phyloP scores from a whole-genome alignment of 2,888 invertebrate genomes.

The Leptura quadrifasciata region DNA sequence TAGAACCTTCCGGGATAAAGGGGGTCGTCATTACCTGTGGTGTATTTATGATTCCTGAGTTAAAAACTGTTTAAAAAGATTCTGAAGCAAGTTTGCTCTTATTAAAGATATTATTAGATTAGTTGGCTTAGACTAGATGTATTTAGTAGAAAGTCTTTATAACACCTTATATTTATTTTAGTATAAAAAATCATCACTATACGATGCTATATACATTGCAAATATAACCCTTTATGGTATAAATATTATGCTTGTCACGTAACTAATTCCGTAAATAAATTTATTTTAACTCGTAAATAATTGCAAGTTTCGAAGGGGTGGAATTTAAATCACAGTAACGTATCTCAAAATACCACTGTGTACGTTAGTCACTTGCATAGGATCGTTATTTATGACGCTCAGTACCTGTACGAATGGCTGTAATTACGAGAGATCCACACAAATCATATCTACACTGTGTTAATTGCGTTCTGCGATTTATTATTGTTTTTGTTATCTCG shows the following conservation, averaged over 20 bases:
- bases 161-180: too few species aligned
- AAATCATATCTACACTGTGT: constrained; percentile 3
- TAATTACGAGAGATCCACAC: not conserved
- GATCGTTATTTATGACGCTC: not conserved
- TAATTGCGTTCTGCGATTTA: constrained; percentile 24
- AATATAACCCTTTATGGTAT: too few species aligned
- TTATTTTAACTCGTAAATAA: not conserved
- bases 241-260: not conserved
- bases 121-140: too few species aligned
- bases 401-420: not conserved
- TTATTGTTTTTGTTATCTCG: constrained; percentile 29
- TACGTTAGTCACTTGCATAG: not conserved
- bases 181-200: too few species aligned
- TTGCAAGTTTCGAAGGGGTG: not conserved
- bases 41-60: too few species aligned
- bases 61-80: too few species aligned
- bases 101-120: too few species aligned
- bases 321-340: not conserved
- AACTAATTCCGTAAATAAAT: not conserved
- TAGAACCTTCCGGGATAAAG: too few species aligned
- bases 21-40: too few species aligned
- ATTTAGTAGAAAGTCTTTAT: too few species aligned
- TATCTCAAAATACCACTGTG: not conserved
- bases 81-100: too few species aligned
- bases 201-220: too few species aligned